These are phyloP conservation scores for Machimus rusticus DNA, from an alignment of 2,888 invertebrate species.

Conservation along the genomic window DNA sequence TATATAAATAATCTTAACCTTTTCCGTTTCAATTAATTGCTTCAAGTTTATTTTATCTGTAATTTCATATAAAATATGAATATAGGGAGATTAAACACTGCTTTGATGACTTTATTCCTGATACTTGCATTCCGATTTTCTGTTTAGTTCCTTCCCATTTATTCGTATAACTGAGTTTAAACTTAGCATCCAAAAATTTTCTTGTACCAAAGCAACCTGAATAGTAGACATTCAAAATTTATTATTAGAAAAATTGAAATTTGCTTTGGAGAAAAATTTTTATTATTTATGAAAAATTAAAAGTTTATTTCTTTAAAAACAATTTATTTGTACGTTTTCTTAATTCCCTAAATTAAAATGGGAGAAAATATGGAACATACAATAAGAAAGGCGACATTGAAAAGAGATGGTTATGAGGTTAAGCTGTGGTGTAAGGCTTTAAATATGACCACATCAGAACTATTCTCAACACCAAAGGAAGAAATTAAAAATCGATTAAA, in stretches of 20 bases:
- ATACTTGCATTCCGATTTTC: no score
- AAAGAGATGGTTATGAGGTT: background rate
- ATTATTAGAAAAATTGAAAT: background rate
- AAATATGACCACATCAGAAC: background rate
- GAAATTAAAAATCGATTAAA: background rate
- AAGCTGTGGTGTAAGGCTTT: background rate
- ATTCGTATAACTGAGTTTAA: no score
- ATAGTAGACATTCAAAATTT: background rate
- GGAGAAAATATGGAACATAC: background rate
- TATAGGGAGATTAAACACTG: no score
- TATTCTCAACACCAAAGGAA: background rate
- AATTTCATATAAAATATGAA: no score
- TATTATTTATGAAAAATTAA: background rate
- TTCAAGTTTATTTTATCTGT: no score
- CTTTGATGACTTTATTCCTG: no score
- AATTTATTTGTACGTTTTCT: background rate
- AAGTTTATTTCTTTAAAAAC: background rate
- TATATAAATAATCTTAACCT: no score
- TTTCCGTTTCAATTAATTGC: no score
- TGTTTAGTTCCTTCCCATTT: no score
- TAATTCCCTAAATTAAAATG: background rate
- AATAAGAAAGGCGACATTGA: background rate
- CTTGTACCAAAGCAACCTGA: background rate
- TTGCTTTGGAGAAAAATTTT: background rate
- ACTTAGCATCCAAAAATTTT: background rate